Evolutionary conservation across 2,888 invertebrate genomes (phyloP).

Genomic region (Chloromyia formosa): DNA sequence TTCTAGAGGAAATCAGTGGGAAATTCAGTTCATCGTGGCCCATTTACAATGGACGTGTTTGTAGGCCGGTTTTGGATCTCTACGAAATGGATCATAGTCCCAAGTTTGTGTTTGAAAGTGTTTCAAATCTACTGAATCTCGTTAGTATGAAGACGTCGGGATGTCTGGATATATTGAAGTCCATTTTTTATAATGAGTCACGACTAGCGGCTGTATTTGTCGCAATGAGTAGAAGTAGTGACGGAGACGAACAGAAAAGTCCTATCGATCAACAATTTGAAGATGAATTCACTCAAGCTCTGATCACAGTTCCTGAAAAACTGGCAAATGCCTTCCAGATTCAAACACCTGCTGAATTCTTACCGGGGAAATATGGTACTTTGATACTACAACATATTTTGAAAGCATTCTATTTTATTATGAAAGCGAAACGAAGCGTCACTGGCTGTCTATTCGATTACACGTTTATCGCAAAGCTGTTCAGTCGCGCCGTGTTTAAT

Average conservation of each 20-base stretch:
- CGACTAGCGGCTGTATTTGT: conserved; percentile 54
- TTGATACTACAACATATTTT: conserved; percentile 70
- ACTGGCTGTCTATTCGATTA: conserved; percentile 55
- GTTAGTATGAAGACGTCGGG: conserved; percentile 46
- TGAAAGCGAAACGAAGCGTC: conserved; percentile 57
- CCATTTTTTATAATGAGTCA: conserved; percentile 53
- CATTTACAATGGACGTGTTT: conserved; percentile 50
- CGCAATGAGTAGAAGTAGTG: not conserved
- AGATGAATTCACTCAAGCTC: conserved; percentile 69
- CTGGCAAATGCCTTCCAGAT: conserved; percentile 74
- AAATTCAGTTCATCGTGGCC: conserved; percentile 71
- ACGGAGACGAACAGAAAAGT: not conserved
- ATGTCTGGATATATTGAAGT: not conserved
- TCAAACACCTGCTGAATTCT: conserved; percentile 69
- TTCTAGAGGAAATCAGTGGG: conserved; percentile 66
- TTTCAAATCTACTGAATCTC: conserved; percentile 44
- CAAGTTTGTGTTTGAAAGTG: conserved; percentile 54
- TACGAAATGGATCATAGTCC: conserved; percentile 59
- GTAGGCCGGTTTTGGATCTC: conserved; percentile 53
- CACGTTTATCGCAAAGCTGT: conserved; percentile 66
- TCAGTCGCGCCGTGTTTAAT: conserved; percentile 71
- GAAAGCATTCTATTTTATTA: conserved; percentile 70
- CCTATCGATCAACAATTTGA: conserved; percentile 57
- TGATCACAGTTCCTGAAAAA: conserved; percentile 75
- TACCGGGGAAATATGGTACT: conserved; percentile 68